Conservation (phyloP, 2,797 vertebrate species). For the Manis javanica region DNA sequence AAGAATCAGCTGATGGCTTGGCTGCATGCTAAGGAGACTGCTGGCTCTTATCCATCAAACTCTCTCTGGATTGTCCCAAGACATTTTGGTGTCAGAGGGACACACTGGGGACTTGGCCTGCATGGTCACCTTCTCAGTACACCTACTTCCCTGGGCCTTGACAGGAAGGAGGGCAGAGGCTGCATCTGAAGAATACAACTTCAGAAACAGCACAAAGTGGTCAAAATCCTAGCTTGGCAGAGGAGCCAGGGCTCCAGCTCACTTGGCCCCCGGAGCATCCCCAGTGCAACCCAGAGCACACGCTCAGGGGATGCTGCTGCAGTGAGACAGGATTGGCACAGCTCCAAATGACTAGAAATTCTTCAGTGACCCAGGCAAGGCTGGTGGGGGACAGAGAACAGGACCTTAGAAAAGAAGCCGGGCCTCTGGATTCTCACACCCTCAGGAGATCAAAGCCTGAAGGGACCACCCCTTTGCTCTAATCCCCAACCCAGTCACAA, state of each 20-base stretch:
- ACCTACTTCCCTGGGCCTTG: not conserved
- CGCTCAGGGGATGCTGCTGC: not conserved
- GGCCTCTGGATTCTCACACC: not conserved
- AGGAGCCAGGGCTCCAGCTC: not conserved
- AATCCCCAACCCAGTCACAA: not conserved
- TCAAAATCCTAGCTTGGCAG: not conserved
- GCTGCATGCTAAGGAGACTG: not conserved
- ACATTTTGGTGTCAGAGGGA: not conserved
- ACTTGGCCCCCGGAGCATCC: not conserved
- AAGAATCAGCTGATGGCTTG: not conserved
- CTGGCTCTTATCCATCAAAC: not conserved
- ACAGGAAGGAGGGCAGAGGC: not conserved
- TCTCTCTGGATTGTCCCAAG: not conserved
- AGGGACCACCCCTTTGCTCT: not conserved
- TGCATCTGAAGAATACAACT: not conserved
- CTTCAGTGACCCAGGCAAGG: not conserved
- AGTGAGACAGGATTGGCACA: not conserved
- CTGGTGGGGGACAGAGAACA: not conserved
- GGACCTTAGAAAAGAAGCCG: constrained; percentile 43
- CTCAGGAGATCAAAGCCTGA: not conserved
- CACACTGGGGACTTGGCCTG: not conserved
- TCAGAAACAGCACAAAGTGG: not conserved
- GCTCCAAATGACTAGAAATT: not conserved
- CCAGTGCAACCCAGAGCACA: not conserved
- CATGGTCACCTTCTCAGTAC: not conserved